Percentiles rank a stretch among this genome's conserved stretches.
Evolutionary conservation across 2,113 vertebrate genomes (phyloP).

Genomic region (Hemibagrus wyckioides): DNA sequence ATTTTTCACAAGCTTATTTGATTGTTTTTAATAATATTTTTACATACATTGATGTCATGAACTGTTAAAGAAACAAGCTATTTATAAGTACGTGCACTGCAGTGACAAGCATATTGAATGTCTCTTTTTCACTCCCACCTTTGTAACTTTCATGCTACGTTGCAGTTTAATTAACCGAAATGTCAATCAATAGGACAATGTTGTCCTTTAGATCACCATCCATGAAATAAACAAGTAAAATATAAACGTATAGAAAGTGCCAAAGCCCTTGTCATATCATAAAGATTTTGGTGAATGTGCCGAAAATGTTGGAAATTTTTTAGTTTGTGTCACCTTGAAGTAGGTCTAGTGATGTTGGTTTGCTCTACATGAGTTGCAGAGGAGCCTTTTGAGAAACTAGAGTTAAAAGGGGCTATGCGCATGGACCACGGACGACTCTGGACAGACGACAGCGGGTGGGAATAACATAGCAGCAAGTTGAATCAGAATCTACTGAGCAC

Average conservation of each 20-base stretch:
- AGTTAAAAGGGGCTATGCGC: conserved; percentile 39
- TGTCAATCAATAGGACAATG: neutral
- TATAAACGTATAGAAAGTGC: neutral
- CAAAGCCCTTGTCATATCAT: neutral
- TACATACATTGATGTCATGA: neutral
- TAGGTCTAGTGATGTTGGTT: conserved; percentile 22
- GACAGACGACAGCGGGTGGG: conserved; percentile 41
- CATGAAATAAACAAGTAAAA: conserved; percentile 26
- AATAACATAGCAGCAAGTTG: conserved; percentile 44
- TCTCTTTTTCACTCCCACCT: conserved; percentile 1
- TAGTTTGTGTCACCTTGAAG: conserved; percentile 46
- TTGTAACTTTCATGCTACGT: conserved; percentile 28
- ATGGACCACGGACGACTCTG: conserved; percentile 32
- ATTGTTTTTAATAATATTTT: neutral
- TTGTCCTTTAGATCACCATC: neutral
- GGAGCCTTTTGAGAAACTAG: conserved; percentile 37
- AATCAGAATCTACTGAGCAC: conserved; percentile 37
- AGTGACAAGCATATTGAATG: conserved; percentile 11
- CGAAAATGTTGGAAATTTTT: conserved; percentile 1
- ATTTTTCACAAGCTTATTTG: neutral
- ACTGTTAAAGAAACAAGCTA: neutral
- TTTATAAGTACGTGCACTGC: neutral
- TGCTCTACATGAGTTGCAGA: conserved; percentile 30
- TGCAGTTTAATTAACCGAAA: conserved; percentile 42
- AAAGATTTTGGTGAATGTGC: conserved; percentile 33